Percentiles rank a stretch among this genome's conserved stretches.
Conservation (phyloP, 2,113 vertebrate species). For the Malurus melanocephalus region DNA sequence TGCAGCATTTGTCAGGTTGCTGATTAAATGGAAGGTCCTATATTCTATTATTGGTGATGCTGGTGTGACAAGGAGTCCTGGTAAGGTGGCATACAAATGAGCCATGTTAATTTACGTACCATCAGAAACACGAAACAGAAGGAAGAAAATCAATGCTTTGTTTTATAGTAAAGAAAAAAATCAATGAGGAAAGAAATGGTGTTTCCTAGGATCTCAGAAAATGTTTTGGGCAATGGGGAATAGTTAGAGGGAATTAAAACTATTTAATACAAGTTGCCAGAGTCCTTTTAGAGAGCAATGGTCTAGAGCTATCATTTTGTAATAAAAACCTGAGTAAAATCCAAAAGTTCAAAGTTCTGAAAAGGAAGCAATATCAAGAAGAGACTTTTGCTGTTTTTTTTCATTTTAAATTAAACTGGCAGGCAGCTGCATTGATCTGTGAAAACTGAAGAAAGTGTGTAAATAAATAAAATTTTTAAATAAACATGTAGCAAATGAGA, state of each 20-base stretch:
- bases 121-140: slow-evolving; percentile 45
- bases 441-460: background rate
- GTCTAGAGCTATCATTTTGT: background rate
- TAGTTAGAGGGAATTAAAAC: slow-evolving; percentile 47
- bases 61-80: slow-evolving; percentile 38
- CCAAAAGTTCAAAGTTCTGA: background rate
- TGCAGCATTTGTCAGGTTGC: slow-evolving; percentile 2
- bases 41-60: slow-evolving; percentile 13
- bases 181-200: slow-evolving; percentile 52
- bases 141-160: slow-evolving; percentile 56
- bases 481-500: background rate
- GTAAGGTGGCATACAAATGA: slow-evolving; percentile 55
- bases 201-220: slow-evolving; percentile 39
- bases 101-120: slow-evolving; percentile 33
- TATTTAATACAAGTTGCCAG: slow-evolving; percentile 31
- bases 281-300: background rate
- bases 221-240: slow-evolving; percentile 1
- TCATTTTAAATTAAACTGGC: background rate
- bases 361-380: background rate
- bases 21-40: slow-evolving; percentile 22
- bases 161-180: slow-evolving; percentile 58
- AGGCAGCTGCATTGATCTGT: background rate
- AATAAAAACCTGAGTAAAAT: slow-evolving; percentile 4
- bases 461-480: background rate
- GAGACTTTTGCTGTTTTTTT: background rate